phyloP scores from a whole-genome alignment of 2,888 invertebrate genomes.

The Dioctria rufipes region DNA sequence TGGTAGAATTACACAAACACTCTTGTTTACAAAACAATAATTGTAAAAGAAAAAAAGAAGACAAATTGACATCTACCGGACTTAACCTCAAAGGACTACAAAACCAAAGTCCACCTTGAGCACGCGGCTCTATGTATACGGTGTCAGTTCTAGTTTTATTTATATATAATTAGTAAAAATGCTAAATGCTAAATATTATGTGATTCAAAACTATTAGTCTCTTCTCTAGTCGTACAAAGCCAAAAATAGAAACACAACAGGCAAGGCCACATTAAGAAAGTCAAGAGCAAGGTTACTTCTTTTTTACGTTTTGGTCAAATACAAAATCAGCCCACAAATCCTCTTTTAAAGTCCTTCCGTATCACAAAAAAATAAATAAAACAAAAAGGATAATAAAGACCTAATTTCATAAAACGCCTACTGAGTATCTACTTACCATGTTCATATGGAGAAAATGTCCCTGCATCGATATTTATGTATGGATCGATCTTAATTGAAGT shows the following conservation, averaged over 20 bases:
- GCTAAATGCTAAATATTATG: too few relatives aligned
- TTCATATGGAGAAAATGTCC: conserved; percentile 99
- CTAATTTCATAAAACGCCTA: too few relatives aligned
- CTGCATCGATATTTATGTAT: conserved; percentile 99
- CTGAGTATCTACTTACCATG: conserved; percentile 96
- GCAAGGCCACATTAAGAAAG: not conserved
- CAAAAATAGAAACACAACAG: conserved; percentile 8
- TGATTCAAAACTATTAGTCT: too few relatives aligned
- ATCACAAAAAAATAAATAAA: too few relatives aligned
- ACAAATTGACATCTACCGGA: not conserved
- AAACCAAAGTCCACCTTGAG: not conserved
- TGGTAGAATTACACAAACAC: not conserved
- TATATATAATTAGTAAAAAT: too few relatives aligned
- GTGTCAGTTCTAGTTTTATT: too few relatives aligned
- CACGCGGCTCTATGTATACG: not conserved
- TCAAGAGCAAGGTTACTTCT: conserved; percentile 7
- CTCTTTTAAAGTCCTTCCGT: too few relatives aligned
- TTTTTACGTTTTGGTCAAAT: conserved; percentile 5
- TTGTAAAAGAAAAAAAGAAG: not conserved
- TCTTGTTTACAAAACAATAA: conserved; percentile 36
- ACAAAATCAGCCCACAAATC: not conserved
- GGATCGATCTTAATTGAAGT: conserved; percentile 99
- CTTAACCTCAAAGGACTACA: conserved; percentile 19
- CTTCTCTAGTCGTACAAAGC: too few relatives aligned
- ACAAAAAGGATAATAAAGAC: too few relatives aligned